These are phyloP conservation scores for Diacarnus erythraeanus DNA, from an alignment of 37 sponge, comb jelly and placozoan genomes.

Conservation along the genomic window DNA sequence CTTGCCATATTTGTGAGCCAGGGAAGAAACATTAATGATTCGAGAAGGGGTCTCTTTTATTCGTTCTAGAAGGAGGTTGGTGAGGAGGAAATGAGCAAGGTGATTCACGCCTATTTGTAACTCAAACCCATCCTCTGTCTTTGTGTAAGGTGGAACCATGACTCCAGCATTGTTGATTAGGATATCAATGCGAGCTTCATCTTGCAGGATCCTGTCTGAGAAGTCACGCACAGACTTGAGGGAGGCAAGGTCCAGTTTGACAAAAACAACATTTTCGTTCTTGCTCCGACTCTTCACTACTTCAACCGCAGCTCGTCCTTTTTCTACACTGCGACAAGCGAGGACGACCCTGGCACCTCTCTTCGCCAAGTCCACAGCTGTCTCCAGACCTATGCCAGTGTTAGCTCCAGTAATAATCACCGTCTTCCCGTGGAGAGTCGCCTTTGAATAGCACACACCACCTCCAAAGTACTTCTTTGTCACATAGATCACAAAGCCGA, in stretches of 20 bases:
- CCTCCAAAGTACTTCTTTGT: conserved; percentile 5
- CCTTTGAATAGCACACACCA: conserved; percentile 50
- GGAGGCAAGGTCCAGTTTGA: conserved; percentile 75
- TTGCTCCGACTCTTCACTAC: conserved; percentile 48
- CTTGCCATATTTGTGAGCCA: conserved; percentile 2
- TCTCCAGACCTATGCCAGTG: conserved; percentile 78
- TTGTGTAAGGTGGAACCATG: conserved; percentile 29
- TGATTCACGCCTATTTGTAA: conserved; percentile 64
- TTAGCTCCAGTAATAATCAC: conserved; percentile 90
- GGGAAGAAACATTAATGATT: conserved; percentile 73
- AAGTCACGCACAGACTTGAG: conserved; percentile 72
- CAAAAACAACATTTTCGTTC: conserved; percentile 33
- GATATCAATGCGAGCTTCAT: conserved; percentile 59
- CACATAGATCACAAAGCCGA: background rate
- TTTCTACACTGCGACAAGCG: conserved; percentile 71
- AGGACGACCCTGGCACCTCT: conserved; percentile 78
- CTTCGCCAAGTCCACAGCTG: conserved; percentile 80
- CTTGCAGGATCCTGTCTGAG: conserved; percentile 45
- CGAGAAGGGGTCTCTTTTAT: conserved; percentile 65
- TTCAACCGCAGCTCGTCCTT: conserved; percentile 56
- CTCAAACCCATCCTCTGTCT: conserved; percentile 63
- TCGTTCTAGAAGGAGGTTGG: conserved; percentile 60
- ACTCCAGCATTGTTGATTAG: conserved; percentile 87
- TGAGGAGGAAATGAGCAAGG: conserved; percentile 66
- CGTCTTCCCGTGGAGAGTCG: conserved; percentile 70